Base-by-base conservation (phyloP, 23 tunicate genomes). In the Ascidia mentula region DNA sequence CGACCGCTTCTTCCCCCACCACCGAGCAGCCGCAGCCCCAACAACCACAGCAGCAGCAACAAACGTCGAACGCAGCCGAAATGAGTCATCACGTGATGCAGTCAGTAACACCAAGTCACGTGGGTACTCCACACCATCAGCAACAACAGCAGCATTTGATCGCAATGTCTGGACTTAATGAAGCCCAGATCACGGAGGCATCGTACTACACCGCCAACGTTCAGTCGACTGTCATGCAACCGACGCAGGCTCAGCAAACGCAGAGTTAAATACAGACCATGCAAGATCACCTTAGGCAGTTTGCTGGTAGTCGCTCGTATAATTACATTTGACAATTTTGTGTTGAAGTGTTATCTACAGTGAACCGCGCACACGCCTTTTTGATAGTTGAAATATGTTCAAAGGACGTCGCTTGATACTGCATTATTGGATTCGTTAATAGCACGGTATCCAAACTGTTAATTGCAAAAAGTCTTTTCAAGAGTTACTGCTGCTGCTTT, bases 71-170 rank as follows among this genome's bases (percentile, higher is more conserved):
- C 36, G 69, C 69, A 77, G 34, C 60, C 32, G 80, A 77, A 37
- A 2, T 77, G 38, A 42, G 31, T 30, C 80, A 39, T 26, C 80
- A 77, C 80, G 80, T 77, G 69, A 31, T 77, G 38, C 80, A 77
- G 28, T 45, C 45, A 45, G 80, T 46, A 18, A 77, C 80, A 30
- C 80, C 80, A 4, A 46, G 80, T 28, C 60, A 33, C 7, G 37
- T 77, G 80, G 30, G 37, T 30, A 31, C 69, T 4, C 80, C 42
- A 15, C 69, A 45, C 18, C 80, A 77, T 20, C 80, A 77, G 20
- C 80, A 77, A 15, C 69, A 45, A 20, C 80, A 77, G 38, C 80
- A 77, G 20, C 80, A 77, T 32, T 31, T 77, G 26, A 40, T 77
- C 37, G 18, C 80, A 6, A 77, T 70, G 74, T 70, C 74, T 3